A percentile compares a stretch with the other conserved stretches of the same genome.
Evolutionary conservation across 2,888 invertebrate genomes (phyloP).

Genomic region (Hylaea fasciaria): DNA sequence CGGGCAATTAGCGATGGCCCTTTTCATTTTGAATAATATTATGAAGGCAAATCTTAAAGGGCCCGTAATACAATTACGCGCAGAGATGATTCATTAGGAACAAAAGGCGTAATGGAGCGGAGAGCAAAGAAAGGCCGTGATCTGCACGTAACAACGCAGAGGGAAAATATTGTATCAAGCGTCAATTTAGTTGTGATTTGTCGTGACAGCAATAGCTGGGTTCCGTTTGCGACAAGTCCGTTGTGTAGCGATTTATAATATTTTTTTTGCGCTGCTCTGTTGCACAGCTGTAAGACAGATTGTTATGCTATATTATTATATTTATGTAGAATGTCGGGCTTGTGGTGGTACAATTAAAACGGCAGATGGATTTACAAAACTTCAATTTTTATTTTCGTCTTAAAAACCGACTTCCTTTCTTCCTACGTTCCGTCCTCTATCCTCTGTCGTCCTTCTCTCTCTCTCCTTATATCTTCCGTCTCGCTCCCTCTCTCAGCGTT

Average conservation of each 20-base stretch:
- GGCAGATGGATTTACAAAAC: no score
- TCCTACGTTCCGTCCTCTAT: no score
- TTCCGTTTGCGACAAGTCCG: slow-evolving; percentile 12
- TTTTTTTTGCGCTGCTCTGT: slow-evolving; percentile 18
- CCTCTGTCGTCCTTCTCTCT: no score
- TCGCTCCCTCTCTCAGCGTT: no score
- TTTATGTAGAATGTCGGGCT: no score
- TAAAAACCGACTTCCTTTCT: no score
- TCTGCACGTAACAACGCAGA: slow-evolving; percentile 49
- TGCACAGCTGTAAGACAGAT: not conserved
- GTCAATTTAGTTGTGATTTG: slow-evolving; percentile 40
- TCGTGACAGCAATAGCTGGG: slow-evolving; percentile 20
- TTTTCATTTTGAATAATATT: slow-evolving; percentile 79
- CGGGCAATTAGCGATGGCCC: slow-evolving; percentile 74
- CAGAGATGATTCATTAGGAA: slow-evolving; percentile 69
- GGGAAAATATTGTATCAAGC: slow-evolving; percentile 39
- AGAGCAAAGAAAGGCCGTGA: slow-evolving; percentile 50
- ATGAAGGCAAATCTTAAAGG: slow-evolving; percentile 69
- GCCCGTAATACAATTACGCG: slow-evolving; percentile 74
- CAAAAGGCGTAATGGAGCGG: slow-evolving; percentile 79
- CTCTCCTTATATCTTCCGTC: no score
- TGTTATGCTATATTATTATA: not conserved
- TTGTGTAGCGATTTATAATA: slow-evolving; percentile 12
- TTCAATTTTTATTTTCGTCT: no score
- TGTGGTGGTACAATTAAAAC: no score